phyloP scores from a whole-genome alignment of 2,888 invertebrate genomes.

The Leistus spinibarbis region DNA sequence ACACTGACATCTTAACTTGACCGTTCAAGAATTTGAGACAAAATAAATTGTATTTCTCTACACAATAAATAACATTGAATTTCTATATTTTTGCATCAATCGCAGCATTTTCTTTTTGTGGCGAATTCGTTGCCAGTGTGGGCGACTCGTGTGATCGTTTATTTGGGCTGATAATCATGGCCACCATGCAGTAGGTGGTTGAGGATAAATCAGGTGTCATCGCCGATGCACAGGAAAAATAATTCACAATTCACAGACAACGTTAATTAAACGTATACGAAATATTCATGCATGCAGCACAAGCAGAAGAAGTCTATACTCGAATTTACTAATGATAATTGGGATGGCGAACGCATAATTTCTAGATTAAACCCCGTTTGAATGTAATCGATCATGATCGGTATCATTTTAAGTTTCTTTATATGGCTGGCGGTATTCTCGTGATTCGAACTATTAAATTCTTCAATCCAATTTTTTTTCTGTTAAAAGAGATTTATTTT shows the following conservation, averaged over 20 bases:
- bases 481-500: no score
- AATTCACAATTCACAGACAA: background rate
- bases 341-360: conserved; percentile 29
- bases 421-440: no score
- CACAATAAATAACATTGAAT: no score
- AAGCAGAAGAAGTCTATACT: no score
- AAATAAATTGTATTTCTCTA: no score
- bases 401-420: background rate
- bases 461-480: background rate
- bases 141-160: background rate
- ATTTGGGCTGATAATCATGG: background rate
- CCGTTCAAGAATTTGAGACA: no score
- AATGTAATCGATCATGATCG: background rate
- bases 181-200: background rate
- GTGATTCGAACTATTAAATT: background rate
- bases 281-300: conserved; percentile 27
- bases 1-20: background rate
- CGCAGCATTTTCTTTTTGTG: no score
- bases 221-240: background rate
- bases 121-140: background rate
- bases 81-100: no score
- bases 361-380: conserved; percentile 15
- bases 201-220: background rate
- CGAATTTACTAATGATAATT: conserved; percentile 36
- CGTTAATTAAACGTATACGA: conserved; percentile 32